Percentiles rank a stretch among this genome's conserved stretches.
phyloP scores from a whole-genome alignment of 2,888 invertebrate species.

The Habrosyne pyritoides region DNA sequence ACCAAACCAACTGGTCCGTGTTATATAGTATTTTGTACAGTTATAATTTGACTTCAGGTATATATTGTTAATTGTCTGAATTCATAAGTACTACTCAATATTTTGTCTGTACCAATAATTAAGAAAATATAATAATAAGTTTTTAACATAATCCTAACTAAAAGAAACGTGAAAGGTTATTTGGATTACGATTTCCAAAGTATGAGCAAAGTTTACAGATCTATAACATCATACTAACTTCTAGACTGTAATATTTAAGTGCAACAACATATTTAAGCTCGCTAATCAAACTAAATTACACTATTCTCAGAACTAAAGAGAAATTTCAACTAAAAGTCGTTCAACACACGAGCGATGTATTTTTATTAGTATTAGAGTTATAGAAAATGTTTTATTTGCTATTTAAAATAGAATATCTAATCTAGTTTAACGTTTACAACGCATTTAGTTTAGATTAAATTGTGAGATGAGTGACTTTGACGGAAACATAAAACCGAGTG shows the following conservation, averaged over 20 bases:
- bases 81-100: too few species aligned
- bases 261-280: not conserved
- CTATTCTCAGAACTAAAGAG: not conserved
- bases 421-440: not conserved
- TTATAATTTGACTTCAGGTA: too few species aligned
- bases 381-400: not conserved
- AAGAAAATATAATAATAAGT: too few species aligned
- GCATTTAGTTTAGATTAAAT: not conserved
- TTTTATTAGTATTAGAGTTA: slow-evolving; percentile 2
- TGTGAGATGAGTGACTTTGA: not conserved
- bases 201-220: not conserved
- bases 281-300: not conserved
- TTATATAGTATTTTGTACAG: too few species aligned
- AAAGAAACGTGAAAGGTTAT: not conserved
- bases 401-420: slow-evolving; percentile 1
- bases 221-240: not conserved
- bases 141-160: too few species aligned
- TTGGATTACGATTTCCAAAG: not conserved
- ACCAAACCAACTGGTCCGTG: too few species aligned
- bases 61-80: too few species aligned
- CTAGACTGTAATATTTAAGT: not conserved
- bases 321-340: not conserved
- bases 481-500: not conserved
- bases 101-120: too few species aligned
- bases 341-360: not conserved